These are phyloP conservation scores for Chaenogobius annularis DNA, from an alignment of 2,113 vertebrate species.

Conservation along the genomic window DNA sequence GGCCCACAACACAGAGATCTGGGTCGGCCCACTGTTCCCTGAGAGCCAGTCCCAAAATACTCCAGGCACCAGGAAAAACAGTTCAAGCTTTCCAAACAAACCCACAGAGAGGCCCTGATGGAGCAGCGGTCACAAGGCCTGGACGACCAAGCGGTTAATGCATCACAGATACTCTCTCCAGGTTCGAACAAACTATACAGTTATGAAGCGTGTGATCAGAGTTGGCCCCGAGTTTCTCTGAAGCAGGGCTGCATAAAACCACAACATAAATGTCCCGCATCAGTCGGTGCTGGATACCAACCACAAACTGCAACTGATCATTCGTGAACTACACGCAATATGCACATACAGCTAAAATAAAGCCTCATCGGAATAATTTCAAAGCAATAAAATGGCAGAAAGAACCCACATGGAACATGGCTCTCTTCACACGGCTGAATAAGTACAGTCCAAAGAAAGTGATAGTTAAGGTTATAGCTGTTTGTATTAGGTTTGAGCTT, in stretches of 20 bases:
- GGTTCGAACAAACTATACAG: not conserved
- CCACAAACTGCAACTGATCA: not conserved
- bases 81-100: not conserved
- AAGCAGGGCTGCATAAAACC: not conserved
- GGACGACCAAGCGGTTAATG: not conserved
- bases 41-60: constrained; percentile 42
- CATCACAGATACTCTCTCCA: not conserved
- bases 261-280: not conserved
- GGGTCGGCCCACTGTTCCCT: constrained; percentile 30
- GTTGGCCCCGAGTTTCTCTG: not conserved
- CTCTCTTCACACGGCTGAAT: no score
- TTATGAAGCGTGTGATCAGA: not conserved
- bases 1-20: constrained; percentile 2
- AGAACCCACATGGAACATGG: no score
- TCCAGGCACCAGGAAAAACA: constrained; percentile 12
- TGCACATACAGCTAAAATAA: no score
- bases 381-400: no score
- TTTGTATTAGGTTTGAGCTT: no score
- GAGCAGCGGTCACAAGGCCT: not conserved
- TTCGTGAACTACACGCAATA: no score
- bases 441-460: no score
- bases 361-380: no score
- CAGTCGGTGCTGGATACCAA: not conserved
- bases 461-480: no score
- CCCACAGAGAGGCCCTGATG: constrained; percentile 3